Evolutionary conservation across 2,113 vertebrate species (phyloP).

Genomic region (Emydocephalus ijimae): DNA sequence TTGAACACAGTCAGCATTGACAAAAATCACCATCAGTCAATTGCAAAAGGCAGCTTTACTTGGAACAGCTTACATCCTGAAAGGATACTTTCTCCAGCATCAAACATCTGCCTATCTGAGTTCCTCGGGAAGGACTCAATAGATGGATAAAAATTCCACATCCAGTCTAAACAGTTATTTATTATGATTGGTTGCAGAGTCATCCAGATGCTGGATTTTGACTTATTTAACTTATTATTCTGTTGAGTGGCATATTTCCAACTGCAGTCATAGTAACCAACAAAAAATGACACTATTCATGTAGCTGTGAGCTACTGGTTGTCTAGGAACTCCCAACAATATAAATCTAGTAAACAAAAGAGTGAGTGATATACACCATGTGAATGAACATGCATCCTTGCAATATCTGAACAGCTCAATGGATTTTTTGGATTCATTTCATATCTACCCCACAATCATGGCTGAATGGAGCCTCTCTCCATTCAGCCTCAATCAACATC

Average conservation of each 20-base stretch:
- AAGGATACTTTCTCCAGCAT: not conserved
- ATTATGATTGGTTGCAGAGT: not conserved
- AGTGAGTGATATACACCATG: no score
- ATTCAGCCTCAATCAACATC: not conserved
- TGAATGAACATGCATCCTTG: not conserved
- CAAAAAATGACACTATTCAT: no score
- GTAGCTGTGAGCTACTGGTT: no score
- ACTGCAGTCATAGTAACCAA: no score
- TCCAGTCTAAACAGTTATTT: not conserved
- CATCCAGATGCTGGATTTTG: not conserved
- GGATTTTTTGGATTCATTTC: not conserved
- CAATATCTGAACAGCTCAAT: not conserved
- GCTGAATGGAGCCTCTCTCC: not conserved
- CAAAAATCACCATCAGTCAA: not conserved
- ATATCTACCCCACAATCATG: not conserved
- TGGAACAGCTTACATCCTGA: not conserved
- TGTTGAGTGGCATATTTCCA: not conserved
- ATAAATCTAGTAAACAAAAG: no score
- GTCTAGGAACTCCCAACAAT: not conserved
- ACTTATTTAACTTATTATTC: not conserved
- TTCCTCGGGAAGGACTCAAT: not conserved
- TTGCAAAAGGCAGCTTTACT: not conserved
- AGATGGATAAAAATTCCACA: not conserved
- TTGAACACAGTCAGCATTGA: not conserved
- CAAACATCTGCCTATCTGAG: not conserved